These are phyloP conservation scores for Neoarius graeffei DNA, from an alignment of 2,113 vertebrate genomes.

Conservation along the genomic window DNA sequence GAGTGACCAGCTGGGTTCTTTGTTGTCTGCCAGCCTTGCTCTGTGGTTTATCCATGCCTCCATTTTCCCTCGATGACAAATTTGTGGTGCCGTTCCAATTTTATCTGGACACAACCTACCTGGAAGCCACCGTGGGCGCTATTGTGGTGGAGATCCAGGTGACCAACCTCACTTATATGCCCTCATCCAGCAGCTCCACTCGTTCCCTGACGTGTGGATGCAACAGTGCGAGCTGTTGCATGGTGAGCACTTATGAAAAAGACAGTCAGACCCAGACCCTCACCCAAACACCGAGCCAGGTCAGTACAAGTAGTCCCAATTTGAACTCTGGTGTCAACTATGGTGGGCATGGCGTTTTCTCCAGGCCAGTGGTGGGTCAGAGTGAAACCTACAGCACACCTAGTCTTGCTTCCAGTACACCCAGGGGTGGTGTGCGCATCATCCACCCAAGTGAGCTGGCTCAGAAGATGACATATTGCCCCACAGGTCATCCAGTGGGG, in stretches of 20 bases:
- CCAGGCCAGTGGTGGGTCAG: slow-evolving; percentile 84
- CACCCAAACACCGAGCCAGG: slow-evolving; percentile 84
- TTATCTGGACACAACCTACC: slow-evolving; percentile 90
- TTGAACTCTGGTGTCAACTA: slow-evolving; percentile 73
- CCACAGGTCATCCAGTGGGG: slow-evolving; percentile 85
- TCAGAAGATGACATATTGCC: slow-evolving; percentile 90
- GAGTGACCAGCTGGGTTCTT: slow-evolving; percentile 85
- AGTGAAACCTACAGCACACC: slow-evolving; percentile 80
- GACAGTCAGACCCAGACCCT: slow-evolving; percentile 75
- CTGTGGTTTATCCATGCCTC: slow-evolving; percentile 97
- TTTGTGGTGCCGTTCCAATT: slow-evolving; percentile 97
- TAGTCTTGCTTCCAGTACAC: slow-evolving; percentile 74
- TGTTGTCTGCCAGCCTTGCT: slow-evolving; percentile 81
- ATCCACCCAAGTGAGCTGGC: slow-evolving; percentile 95
- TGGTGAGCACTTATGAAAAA: slow-evolving; percentile 95
- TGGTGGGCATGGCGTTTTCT: slow-evolving; percentile 73
- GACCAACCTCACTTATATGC: slow-evolving; percentile 98
- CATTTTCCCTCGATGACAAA: slow-evolving; percentile 98
- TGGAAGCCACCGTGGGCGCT: slow-evolving; percentile 78
- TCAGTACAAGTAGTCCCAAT: slow-evolving; percentile 78
- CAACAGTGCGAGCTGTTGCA: slow-evolving; percentile 98
- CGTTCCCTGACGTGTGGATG: slow-evolving; percentile 99
- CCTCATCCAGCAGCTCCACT: slow-evolving; percentile 98
- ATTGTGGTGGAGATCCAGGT: slow-evolving; percentile 89
- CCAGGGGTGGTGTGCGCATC: slow-evolving; percentile 80